These are phyloP conservation scores for Chaetogeoica ovagalla DNA, from an alignment of 2,888 invertebrate species.

Conservation along the genomic window DNA sequence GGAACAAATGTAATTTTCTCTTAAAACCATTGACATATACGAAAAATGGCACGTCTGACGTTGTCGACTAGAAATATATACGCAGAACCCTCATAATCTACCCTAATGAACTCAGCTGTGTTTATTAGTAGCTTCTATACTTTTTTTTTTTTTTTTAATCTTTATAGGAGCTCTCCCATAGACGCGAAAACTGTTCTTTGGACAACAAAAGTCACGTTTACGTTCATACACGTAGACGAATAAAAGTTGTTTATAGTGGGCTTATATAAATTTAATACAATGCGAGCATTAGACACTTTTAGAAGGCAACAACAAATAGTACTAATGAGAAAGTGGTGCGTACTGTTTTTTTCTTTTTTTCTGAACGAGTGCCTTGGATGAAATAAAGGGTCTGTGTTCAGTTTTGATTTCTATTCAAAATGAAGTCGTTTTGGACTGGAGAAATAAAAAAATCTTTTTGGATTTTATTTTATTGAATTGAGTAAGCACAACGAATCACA, in stretches of 20 bases:
- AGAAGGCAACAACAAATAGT: slow-evolving; percentile 27
- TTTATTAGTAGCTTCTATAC: slow-evolving; percentile 36
- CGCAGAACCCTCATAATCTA: slow-evolving; percentile 15
- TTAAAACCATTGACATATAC: neutral
- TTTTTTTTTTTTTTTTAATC: slow-evolving; percentile 5
- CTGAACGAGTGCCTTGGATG: neutral
- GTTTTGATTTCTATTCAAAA: slow-evolving; percentile 25
- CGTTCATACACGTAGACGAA: slow-evolving; percentile 3
- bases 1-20: slow-evolving; percentile 23
- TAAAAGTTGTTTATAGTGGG: slow-evolving; percentile 28
- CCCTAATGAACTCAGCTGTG: slow-evolving; percentile 24
- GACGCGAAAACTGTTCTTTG: neutral
- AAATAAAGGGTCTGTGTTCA: neutral
- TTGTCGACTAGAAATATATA: neutral
- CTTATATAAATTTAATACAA: slow-evolving; percentile 38
- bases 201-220: slow-evolving; percentile 35
- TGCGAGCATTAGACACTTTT: slow-evolving; percentile 14
- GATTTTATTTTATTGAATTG: neutral
- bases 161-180: neutral
- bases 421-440: neutral
- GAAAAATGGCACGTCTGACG: slow-evolving; percentile 22
- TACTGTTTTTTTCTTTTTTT: too few relatives aligned
- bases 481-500: neutral
- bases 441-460: slow-evolving; percentile 6
- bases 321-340: slow-evolving; percentile 42